Evolutionary conservation across 2,888 invertebrate species (phyloP), one percentile per base, ranked within the genome.

Genomic region (Tigriopus californicus): DNA sequence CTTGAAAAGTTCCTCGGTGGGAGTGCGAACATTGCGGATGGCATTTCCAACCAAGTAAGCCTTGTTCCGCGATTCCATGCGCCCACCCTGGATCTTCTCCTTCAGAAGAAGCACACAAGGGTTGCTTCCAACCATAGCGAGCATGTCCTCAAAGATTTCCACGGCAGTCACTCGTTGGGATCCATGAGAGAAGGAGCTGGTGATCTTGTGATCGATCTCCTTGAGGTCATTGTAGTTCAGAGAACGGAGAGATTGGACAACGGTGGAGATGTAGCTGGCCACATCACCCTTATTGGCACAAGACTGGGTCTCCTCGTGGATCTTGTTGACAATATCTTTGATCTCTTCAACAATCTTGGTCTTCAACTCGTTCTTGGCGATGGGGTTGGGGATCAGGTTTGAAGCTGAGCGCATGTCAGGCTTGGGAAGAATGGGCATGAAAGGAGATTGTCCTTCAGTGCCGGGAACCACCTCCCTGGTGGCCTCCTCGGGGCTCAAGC

Each of bases 51-150:
- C 67, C 65, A 20, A 64, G 58, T 15, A 67, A 67, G n/a, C 64
- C 61, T 59, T 66, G 65, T 13, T 65, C 66, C 5, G 53, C 60
- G n/a, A 68, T 44, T 47, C 65, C 62, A 18, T 65, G 63, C 18
- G 64, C 58, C 64, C 64, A 33, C 15, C 24, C 40, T 15, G 66
- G 46, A 70, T 66, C 61, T 68, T 63, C 12, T 66, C 65, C 64
- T 68, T 68, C 57, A 70, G 64, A 33, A 68, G 65, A 4, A 67
- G 64, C 41, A 70, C 63, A 1, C 71, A 64, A 22, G 68, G 67
- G 58, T 67, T 67, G 15, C 70, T 71, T 6, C 73, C 73, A 56
- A 66, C 60, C 25, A 61, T 61, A 41, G 62, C 52, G 52, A 65
- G 60, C 24, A 51, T 54, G 53, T 66, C 65, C 25, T 62, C 46